Percentiles rank a stretch among this genome's conserved stretches.
phyloP scores from a whole-genome alignment of 2,113 vertebrate genomes.

The Taxidea taxus region DNA sequence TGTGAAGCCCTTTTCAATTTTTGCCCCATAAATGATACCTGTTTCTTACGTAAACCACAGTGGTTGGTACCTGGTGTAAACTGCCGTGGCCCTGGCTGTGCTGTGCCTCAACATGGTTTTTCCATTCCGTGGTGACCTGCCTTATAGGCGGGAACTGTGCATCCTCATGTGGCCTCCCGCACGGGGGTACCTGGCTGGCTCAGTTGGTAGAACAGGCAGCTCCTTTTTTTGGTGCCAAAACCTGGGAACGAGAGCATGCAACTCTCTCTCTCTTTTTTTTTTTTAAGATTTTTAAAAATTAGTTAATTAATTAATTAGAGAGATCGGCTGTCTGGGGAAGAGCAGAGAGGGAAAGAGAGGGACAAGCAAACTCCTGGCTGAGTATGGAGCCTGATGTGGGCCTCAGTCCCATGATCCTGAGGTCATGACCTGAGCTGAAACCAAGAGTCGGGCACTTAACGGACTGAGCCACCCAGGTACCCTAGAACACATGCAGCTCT shows the following conservation, averaged over 20 bases:
- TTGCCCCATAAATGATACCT: not conserved
- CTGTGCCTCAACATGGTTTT: not conserved
- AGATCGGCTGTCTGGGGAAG: not conserved
- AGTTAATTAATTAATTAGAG: not conserved
- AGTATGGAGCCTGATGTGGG: not conserved
- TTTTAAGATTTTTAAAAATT: not conserved
- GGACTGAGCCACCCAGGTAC: not conserved
- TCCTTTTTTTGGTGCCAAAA: not conserved
- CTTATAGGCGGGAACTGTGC: not conserved
- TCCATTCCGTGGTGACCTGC: not conserved
- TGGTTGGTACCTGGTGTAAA: not conserved
- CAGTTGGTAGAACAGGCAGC: not conserved
- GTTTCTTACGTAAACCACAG: not conserved
- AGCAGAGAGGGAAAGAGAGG: not conserved
- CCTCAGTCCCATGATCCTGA: not conserved
- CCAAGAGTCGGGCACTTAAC: not conserved
- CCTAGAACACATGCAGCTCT: not conserved
- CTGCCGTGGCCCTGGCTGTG: not conserved
- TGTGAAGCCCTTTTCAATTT: not conserved
- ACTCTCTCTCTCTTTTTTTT: not conserved
- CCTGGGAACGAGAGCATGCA: not conserved
- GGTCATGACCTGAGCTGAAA: not conserved
- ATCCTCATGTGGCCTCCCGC: not conserved
- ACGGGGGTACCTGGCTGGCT: not conserved
- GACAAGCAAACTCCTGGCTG: not conserved